Conservation (phyloP, 1,140 invertebrate species). For the Drosophila saltans region DNA sequence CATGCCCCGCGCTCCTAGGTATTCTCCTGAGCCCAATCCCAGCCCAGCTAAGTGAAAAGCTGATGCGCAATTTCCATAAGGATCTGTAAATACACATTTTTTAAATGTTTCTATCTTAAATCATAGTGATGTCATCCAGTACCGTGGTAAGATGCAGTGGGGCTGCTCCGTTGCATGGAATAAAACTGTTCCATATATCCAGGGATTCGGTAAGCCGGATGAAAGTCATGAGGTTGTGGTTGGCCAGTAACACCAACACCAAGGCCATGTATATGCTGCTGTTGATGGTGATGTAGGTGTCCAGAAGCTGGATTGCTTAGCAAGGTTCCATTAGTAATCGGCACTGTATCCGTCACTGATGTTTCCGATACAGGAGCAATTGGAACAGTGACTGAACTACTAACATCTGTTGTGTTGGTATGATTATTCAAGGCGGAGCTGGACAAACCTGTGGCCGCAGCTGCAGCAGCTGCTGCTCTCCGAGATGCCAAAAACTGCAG, state of each 20-base stretch:
- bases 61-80: conserved; percentile 66
- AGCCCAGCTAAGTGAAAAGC: conserved; percentile 74
- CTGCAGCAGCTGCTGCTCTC: conserved; percentile 81
- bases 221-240: conserved; percentile 83
- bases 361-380: conserved; percentile 23
- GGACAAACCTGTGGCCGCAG: conserved; percentile 74
- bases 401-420: conserved; percentile 47
- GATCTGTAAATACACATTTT: conserved; percentile 53
- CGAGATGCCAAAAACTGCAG: conserved; percentile 78
- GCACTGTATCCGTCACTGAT: conserved; percentile 26
- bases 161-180: conserved; percentile 86
- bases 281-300: conserved; percentile 45
- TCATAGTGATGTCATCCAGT: conserved; percentile 34
- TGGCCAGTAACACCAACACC: conserved; percentile 44
- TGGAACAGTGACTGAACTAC: conserved; percentile 49
- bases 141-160: conserved; percentile 84
- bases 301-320: conserved; percentile 22
- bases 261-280: conserved; percentile 47
- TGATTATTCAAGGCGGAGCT: conserved; percentile 35
- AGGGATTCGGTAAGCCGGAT: conserved; percentile 87
- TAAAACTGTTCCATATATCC: conserved; percentile 89
- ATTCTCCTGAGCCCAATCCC: conserved; percentile 74
- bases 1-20: conserved; percentile 61
- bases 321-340: conserved; percentile 34
- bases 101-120: neutral